These are phyloP conservation scores for Anguilla anguilla DNA, from an alignment of 2,797 vertebrate genomes.

Conservation along the genomic window DNA sequence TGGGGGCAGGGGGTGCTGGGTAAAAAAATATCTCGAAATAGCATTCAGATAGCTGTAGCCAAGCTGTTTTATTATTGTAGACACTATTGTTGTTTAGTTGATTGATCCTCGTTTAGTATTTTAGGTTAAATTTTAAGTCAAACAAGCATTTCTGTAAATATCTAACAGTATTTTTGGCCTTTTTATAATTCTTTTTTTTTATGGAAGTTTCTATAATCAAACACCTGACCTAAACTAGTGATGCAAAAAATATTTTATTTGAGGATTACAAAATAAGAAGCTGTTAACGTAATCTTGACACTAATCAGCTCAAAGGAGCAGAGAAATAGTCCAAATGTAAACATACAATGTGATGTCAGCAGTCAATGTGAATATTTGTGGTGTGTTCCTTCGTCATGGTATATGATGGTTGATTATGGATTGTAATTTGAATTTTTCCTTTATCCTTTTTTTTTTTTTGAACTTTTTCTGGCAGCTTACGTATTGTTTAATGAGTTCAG, in stretches of 20 bases:
- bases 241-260: neutral
- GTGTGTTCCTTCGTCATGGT: neutral
- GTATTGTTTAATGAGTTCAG: neutral
- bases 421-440: neutral
- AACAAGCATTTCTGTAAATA: neutral
- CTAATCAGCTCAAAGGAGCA: neutral
- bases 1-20: neutral
- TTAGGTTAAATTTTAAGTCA: neutral
- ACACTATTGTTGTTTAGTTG: neutral
- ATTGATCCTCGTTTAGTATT: neutral
- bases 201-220: neutral
- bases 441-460: neutral
- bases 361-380: neutral
- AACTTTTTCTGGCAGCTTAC: neutral
- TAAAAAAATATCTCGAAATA: neutral
- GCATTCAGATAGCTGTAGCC: neutral
- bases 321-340: neutral
- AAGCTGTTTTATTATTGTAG: neutral
- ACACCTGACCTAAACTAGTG: neutral
- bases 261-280: neutral
- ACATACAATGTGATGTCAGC: neutral
- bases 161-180: neutral
- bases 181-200: neutral
- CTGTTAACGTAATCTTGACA: neutral
- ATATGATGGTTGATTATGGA: neutral